Evolutionary conservation across 2,797 vertebrate genomes (phyloP).

Genomic region (Clamator glandarius): DNA sequence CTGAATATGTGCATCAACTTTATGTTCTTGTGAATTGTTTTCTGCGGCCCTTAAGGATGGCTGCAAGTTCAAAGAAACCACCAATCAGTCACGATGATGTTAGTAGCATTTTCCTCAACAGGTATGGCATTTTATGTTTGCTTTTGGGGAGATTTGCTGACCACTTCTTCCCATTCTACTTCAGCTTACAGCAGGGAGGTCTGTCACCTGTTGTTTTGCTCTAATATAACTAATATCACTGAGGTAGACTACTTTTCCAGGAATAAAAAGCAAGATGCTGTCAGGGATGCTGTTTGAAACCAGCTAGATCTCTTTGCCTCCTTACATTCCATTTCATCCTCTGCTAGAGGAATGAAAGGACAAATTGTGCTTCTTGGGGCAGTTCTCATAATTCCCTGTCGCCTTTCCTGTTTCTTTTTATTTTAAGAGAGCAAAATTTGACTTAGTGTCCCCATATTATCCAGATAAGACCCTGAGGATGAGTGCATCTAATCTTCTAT

Average conservation of each 20-base stretch:
- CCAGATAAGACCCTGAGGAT: neutral
- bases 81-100: conserved; percentile 95
- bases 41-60: conserved; percentile 94
- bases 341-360: neutral
- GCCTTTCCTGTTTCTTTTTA: neutral
- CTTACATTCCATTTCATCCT: no score
- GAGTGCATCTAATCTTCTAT: neutral
- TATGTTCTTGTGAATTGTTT: conserved; percentile 96
- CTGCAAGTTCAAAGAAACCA: conserved; percentile 97
- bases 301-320: no score
- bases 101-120: conserved; percentile 99
- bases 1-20: conserved; percentile 95
- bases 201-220: neutral
- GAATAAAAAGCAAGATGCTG: neutral
- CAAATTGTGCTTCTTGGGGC: neutral
- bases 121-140: conserved; percentile 73
- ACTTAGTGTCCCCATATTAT: neutral
- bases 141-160: neutral
- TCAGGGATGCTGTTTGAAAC: no score
- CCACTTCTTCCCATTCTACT: neutral
- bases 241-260: neutral
- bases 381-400: neutral
- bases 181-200: neutral
- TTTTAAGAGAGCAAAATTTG: neutral
- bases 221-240: neutral